Conservation (phyloP, 2,797 vertebrate species). For the Hypotaenidia okinawae region DNA sequence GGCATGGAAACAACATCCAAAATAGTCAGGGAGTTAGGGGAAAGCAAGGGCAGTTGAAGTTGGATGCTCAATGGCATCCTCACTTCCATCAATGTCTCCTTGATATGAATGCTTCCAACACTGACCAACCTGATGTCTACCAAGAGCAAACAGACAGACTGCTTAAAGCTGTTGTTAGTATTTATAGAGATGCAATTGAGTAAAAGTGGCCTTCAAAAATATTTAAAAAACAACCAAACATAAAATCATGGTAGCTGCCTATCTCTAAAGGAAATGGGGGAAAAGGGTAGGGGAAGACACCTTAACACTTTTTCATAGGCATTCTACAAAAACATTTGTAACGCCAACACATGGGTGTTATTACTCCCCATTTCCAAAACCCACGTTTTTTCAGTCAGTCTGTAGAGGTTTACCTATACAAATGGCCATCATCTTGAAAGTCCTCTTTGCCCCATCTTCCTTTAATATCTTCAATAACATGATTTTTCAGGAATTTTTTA, state of each 20-base stretch:
- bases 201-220: not conserved
- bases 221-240: not conserved
- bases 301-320: not conserved
- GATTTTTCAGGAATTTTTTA: slow-evolving; percentile 93
- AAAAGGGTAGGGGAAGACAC: not conserved
- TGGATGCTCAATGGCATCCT: not conserved
- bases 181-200: not conserved
- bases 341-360: not conserved
- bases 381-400: fast-evolving
- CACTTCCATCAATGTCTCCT: not conserved
- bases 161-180: not conserved
- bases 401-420: slow-evolving; percentile 85
- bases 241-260: not conserved
- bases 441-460: slow-evolving; percentile 93
- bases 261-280: not conserved
- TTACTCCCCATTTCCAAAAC: fast-evolving
- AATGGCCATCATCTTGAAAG: slow-evolving; percentile 88
- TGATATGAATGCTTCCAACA: fast-evolving
- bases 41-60: not conserved
- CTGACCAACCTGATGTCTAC: not conserved
- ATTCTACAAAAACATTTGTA: not conserved
- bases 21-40: fast-evolving
- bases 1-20: not conserved
- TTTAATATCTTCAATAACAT: slow-evolving; percentile 94
- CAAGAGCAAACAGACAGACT: not conserved